A percentile compares a stretch with the other conserved stretches of the same genome.
Conservation (phyloP, 2,797 vertebrate genomes). For the Diplodus sargus region DNA sequence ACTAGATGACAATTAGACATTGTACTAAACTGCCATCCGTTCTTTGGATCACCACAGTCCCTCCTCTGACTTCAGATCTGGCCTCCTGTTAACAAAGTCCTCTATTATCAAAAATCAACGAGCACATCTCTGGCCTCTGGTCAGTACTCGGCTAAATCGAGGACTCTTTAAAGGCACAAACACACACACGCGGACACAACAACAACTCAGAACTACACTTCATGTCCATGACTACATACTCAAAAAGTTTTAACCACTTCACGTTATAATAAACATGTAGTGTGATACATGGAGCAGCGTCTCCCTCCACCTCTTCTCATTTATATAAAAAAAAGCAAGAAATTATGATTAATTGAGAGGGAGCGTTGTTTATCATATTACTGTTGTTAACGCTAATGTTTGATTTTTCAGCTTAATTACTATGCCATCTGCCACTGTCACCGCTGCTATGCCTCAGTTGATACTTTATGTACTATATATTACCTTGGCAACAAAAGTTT, state of each 20-base stretch:
- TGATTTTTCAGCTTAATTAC: constrained; percentile 26
- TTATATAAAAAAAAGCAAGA: no score
- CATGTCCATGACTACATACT: no score
- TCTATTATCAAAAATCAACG: constrained; percentile 63
- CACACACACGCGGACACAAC: not conserved
- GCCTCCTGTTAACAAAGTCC: constrained; percentile 58
- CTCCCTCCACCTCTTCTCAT: not conserved
- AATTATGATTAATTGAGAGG: constrained; percentile 1
- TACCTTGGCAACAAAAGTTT: constrained; percentile 39
- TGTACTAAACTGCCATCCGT: constrained; percentile 47
- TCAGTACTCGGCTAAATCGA: constrained; percentile 67
- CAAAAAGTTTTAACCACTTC: no score
- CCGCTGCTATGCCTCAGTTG: not conserved
- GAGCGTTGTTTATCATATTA: constrained; percentile 9
- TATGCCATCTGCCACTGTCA: not conserved
- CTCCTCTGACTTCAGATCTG: constrained; percentile 45
- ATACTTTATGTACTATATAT: constrained; percentile 5
- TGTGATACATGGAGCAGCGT: not conserved
- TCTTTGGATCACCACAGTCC: constrained; percentile 39
- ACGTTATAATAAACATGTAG: not conserved
- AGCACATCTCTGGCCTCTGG: constrained; percentile 46
- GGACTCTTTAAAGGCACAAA: constrained; percentile 34
- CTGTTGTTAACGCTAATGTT: constrained; percentile 3
- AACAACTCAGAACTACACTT: not conserved
- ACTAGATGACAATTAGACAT: not conserved